These are phyloP conservation scores for Dasyurus viverrinus DNA, from an alignment of 2,113 vertebrate genomes.

Conservation along the genomic window DNA sequence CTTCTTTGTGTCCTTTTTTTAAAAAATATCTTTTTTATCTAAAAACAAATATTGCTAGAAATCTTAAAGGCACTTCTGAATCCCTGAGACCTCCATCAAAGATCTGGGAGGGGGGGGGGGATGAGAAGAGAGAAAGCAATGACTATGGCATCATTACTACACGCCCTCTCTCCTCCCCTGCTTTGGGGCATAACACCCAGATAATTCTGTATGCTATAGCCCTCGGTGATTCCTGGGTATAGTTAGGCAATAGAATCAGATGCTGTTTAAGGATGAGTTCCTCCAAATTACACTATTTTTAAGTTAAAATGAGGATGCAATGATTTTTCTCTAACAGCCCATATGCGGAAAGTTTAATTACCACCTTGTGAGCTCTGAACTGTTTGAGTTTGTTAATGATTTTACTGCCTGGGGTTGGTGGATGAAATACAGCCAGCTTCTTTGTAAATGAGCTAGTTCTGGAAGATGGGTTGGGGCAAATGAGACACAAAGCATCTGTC, in stretches of 20 bases:
- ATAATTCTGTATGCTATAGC: background rate
- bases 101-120: too few species aligned
- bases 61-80: background rate
- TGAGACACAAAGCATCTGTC: conserved; percentile 81
- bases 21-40: background rate
- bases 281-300: background rate
- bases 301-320: conserved; percentile 4
- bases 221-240: background rate
- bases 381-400: conserved; percentile 46
- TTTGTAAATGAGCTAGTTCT: conserved; percentile 53
- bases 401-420: background rate
- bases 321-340: conserved; percentile 25
- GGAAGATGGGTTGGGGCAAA: conserved; percentile 70
- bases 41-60: background rate
- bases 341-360: background rate
- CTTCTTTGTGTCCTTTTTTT: background rate
- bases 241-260: background rate
- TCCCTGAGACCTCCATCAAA: background rate
- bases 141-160: background rate
- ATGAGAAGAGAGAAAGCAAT: background rate
- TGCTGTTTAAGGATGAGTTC: background rate
- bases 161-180: background rate
- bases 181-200: background rate
- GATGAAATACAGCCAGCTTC: conserved; percentile 56
- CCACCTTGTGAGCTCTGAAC: background rate